phyloP scores from a whole-genome alignment of 2,113 vertebrate genomes.

The Malurus elegans region DNA sequence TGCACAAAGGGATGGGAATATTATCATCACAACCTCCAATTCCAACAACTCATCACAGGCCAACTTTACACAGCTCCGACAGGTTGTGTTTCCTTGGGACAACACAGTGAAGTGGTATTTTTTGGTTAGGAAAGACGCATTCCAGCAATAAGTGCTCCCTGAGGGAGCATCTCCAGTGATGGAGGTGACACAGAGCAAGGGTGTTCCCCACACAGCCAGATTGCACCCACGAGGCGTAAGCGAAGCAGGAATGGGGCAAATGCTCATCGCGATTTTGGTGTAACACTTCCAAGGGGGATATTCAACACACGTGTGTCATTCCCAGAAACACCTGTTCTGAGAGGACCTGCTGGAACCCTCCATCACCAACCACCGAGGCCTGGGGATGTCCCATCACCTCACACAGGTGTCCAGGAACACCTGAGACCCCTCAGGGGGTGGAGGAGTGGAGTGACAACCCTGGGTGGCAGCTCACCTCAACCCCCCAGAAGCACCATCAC shows the following conservation, averaged over 20 bases:
- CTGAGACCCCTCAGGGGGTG: background rate
- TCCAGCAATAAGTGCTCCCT: background rate
- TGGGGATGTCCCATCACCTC: background rate
- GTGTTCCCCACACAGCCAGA: accelerated
- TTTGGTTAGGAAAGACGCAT: background rate
- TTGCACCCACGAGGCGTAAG: accelerated
- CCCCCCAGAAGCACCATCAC: background rate
- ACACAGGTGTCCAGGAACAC: background rate
- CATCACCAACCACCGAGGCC: too few species aligned
- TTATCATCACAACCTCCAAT: background rate
- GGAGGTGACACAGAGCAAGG: background rate
- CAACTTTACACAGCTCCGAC: background rate
- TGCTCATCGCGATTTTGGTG: accelerated
- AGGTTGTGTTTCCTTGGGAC: accelerated
- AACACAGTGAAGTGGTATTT: accelerated
- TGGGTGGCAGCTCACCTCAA: background rate
- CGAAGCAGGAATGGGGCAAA: background rate
- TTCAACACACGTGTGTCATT: background rate
- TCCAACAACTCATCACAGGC: background rate
- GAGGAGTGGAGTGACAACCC: background rate
- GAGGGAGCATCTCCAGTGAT: background rate
- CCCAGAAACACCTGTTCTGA: background rate
- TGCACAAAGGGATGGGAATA: background rate
- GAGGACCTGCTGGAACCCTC: accelerated
- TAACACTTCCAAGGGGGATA: accelerated